Base-by-base conservation (phyloP, 2,797 vertebrate genomes). In the Mormyrops attenuatus region DNA sequence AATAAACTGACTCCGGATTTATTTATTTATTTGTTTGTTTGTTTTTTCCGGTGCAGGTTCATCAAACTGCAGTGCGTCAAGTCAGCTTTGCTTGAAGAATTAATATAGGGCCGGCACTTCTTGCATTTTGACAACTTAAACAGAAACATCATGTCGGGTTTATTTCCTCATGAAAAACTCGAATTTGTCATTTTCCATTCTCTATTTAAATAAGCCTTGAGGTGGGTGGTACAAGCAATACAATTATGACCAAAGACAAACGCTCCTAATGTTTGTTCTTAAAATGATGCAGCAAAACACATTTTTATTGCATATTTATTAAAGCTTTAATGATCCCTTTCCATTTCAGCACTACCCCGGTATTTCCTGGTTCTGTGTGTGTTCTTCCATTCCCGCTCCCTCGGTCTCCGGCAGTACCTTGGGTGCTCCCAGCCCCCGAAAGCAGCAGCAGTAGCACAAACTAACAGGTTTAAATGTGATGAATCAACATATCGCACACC, bases 381-480 rank as follows among this genome's bases (percentile, higher is more conserved):
- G 52, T 52, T 89, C 85, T 82, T 63, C 50, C 20, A 69, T 89
- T 44, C 53, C 38, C 38, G 7, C 15, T 22, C 17, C 38, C 5
- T 7, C n/a, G 22, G 3, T 86, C 49, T 86, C 22, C 49, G 26
- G 84, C 84, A 30, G 49, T 15, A 50, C 84, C 49, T 30, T 15
- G 84, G n/a, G 49, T 50, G 9, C 3, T 13, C 4, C 4, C 22
- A 63, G 13, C 66, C 66, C 30, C 11, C 30, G 11, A 73, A 1
- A 34, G 66, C 66, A 15, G 66, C 66, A 34, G 30, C 88, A 57
- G 47, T 47, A 88, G 66, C 63, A 84, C 53, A 52, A 60, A 96
- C 52, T 80, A 96, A 96, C 94, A 94, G 90, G 94, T 95, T 94
- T 95, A 92, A 93, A 92, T 92, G 93, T 95, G 95, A 96, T 95